Evolutionary conservation across 2,113 vertebrate species (phyloP).

Genomic region (Nanger granti): DNA sequence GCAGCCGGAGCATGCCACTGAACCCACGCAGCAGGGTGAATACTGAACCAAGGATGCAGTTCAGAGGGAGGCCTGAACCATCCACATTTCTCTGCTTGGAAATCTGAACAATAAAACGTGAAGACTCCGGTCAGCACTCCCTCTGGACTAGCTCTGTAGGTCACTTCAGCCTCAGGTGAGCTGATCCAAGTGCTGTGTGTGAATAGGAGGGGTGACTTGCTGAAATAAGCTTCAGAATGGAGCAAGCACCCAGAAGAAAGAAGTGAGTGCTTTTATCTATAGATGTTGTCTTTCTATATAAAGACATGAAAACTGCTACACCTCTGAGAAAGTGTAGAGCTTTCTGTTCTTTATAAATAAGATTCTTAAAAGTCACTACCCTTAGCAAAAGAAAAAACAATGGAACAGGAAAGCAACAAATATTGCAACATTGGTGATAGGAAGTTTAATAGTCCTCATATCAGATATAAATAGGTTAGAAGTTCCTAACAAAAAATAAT

Average conservation of each 20-base stretch:
- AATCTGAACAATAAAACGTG: neutral
- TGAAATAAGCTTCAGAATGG: neutral
- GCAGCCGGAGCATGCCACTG: neutral
- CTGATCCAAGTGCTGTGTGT: neutral
- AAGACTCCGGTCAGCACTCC: neutral
- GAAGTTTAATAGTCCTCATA: neutral
- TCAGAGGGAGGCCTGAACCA: neutral
- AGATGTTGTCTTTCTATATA: neutral
- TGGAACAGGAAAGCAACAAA: neutral
- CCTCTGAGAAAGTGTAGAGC: neutral
- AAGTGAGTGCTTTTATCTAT: fast-evolving
- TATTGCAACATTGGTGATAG: neutral
- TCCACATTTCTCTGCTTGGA: neutral
- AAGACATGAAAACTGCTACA: neutral
- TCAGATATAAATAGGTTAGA: neutral
- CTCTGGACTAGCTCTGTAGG: neutral
- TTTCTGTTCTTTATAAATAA: neutral
- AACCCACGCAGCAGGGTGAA: neutral
- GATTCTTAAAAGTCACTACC: neutral
- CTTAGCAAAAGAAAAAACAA: neutral
- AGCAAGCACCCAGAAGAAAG: neutral
- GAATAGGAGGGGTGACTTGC: neutral
- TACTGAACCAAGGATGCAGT: neutral
- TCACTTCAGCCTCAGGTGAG: neutral
- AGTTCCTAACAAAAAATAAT: neutral